Base-by-base conservation (phyloP, 92 coral and sea anemone genomes). In the Plumapathes pennacea region DNA sequence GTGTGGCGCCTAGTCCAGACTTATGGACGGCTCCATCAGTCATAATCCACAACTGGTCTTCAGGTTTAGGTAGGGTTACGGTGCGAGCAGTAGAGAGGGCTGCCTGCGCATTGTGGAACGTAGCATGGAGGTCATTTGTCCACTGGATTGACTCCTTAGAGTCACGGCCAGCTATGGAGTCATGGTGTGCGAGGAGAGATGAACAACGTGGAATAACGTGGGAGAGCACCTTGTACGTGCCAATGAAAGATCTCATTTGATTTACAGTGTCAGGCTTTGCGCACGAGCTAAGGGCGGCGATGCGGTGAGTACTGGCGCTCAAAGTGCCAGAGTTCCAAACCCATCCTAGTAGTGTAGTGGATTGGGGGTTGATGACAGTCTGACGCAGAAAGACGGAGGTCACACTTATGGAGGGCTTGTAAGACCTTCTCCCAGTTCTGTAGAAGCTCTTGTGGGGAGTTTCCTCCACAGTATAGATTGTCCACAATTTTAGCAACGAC, bases 381-480 rank as follows among this genome's bases (percentile, higher is more conserved):
- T 57, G 54, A 28, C 8, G 72, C 45, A 5, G 72, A 51, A 6
- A 62, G 43, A 43, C 61, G 21, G 24, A 74, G 43, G 54, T 25
- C 28, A 28, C 60, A 13, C 10, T 17, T 15, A 8, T 74, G 28
- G 9, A 64, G 82, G 12, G 68, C 67, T 6, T 28, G 12, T 31
- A 74, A 46, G 60, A 63, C 44, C 18, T 33, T 45, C 12, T 17
- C 23, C 82, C 62, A 64, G 44, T 55, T 76, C 0, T 10, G 3
- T 18, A 76, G 63, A 32, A 76, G 56, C 63, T 67, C 76, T 4
- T 56, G 47, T 4, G 28, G 46, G 32, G 79, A 3, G 22, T 66
- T 56, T 0, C 82, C 82, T 25, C 68, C 64, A 28, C 76, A 76
- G 25, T 64, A 74, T 3, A 74, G 42, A 38, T 74, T 44, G 24